Conservation (phyloP, 2,113 vertebrate genomes). For the Hyaena hyaena region DNA sequence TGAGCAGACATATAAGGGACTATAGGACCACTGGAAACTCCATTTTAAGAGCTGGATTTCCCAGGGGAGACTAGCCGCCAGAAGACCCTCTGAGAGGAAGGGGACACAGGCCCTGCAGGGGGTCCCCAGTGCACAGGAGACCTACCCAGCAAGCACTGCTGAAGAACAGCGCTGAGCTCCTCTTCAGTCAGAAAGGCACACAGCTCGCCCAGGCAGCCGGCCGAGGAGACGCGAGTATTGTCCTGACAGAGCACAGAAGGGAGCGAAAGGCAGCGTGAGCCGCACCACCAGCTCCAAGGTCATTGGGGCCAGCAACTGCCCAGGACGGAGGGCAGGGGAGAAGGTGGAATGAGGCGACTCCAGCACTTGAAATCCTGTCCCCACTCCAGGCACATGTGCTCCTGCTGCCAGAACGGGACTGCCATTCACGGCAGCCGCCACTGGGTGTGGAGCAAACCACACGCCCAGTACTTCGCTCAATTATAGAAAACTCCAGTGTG, state of each 20-base stretch:
- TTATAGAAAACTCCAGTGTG: slow-evolving; percentile 36
- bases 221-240: slow-evolving; percentile 96
- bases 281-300: neutral
- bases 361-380: neutral
- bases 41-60: neutral
- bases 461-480: neutral
- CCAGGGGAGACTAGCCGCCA: neutral
- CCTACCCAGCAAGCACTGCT: slow-evolving; percentile 94
- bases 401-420: neutral
- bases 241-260: slow-evolving; percentile 86
- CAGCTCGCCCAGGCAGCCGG: slow-evolving; percentile 96
- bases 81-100: neutral
- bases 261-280: neutral
- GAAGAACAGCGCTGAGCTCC: slow-evolving; percentile 91
- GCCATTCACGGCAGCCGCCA: neutral
- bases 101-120: neutral
- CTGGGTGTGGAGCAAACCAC: neutral
- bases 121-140: neutral
- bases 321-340: neutral
- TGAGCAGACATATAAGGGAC: neutral
- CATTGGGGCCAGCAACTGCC: neutral
- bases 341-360: accelerated
- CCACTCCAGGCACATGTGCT: neutral
- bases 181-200: slow-evolving; percentile 96
- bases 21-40: neutral